Conservation (phyloP, 30 jellyfish, hydroid and myxozoan species). For the Sanderia malayensis region DNA sequence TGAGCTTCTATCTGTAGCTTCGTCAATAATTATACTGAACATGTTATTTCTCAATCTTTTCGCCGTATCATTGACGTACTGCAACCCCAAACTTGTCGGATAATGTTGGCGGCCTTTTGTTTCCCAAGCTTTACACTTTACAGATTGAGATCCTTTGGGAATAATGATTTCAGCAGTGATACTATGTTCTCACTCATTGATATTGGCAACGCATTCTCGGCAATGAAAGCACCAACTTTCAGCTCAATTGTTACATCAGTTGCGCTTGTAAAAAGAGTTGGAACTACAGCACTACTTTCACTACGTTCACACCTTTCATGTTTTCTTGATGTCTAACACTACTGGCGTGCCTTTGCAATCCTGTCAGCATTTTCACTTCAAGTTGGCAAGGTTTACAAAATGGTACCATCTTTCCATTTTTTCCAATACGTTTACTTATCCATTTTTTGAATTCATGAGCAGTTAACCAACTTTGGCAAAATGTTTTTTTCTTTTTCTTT, state of each 20-base stretch:
- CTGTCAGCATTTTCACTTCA: too few species aligned
- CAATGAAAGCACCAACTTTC: slow-evolving; percentile 25
- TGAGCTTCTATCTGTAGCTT: slow-evolving; percentile 39
- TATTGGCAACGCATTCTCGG: slow-evolving; percentile 34
- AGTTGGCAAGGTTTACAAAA: too few species aligned
- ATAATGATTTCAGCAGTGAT: background rate
- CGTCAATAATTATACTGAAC: slow-evolving; percentile 32
- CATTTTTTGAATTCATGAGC: too few species aligned
- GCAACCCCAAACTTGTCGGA: slow-evolving; percentile 29
- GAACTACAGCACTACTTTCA: background rate
- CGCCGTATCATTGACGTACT: slow-evolving; percentile 5
- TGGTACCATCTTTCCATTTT: too few species aligned
- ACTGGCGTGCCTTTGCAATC: slow-evolving; percentile 11
- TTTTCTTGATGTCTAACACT: slow-evolving; percentile 7
- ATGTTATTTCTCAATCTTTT: background rate
- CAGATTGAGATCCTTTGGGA: slow-evolving; percentile 21
- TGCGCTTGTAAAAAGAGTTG: background rate
- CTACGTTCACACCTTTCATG: background rate
- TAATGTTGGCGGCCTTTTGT: slow-evolving; percentile 43
- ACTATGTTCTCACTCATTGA: slow-evolving; percentile 19
- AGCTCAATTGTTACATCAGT: background rate
- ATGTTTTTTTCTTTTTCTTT: too few species aligned
- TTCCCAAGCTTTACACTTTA: slow-evolving; percentile 18
- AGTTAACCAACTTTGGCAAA: too few species aligned
- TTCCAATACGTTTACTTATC: too few species aligned